These are phyloP conservation scores for Anoplius nigerrimus DNA, from an alignment of 2,888 invertebrate species.

Conservation along the genomic window DNA sequence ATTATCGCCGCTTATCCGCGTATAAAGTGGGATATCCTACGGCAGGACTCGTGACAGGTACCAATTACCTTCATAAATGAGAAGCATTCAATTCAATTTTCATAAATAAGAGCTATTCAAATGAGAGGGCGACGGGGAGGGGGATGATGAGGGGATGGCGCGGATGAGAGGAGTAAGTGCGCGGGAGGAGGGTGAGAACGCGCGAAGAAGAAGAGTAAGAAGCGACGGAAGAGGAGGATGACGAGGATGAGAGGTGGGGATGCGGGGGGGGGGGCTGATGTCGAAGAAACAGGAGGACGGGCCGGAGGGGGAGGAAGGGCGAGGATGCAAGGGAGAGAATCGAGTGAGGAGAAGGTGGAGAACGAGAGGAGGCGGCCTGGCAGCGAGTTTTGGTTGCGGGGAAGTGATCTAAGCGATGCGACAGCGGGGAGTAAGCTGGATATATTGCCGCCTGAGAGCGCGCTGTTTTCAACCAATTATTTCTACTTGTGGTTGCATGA, in stretches of 20 bases:
- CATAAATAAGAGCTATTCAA: slow-evolving; percentile 71
- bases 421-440: slow-evolving; percentile 74
- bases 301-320: slow-evolving; percentile 33
- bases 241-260: slow-evolving; percentile 13
- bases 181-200: not conserved
- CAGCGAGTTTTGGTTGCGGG: slow-evolving; percentile 65
- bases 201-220: slow-evolving; percentile 21
- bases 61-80: slow-evolving; percentile 71
- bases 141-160: slow-evolving; percentile 28
- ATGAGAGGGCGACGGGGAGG: slow-evolving; percentile 53
- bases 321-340: slow-evolving; percentile 4
- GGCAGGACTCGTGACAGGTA: slow-evolving; percentile 65
- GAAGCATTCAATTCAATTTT: slow-evolving; percentile 72
- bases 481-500: slow-evolving; percentile 77
- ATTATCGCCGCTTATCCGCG: slow-evolving; percentile 66
- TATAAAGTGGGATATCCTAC: slow-evolving; percentile 66
- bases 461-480: slow-evolving; percentile 74
- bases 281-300: slow-evolving; percentile 14
- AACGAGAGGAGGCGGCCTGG: slow-evolving; percentile 51
- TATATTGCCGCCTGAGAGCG: slow-evolving; percentile 72
- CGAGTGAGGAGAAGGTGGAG: slow-evolving; percentile 37
- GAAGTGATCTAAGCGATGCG: slow-evolving; percentile 73
- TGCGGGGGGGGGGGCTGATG: not conserved
- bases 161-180: slow-evolving; percentile 12
- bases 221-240: slow-evolving; percentile 20